Conservation (phyloP, 2,888 invertebrate species). For the Xestia sexstrigata region DNA sequence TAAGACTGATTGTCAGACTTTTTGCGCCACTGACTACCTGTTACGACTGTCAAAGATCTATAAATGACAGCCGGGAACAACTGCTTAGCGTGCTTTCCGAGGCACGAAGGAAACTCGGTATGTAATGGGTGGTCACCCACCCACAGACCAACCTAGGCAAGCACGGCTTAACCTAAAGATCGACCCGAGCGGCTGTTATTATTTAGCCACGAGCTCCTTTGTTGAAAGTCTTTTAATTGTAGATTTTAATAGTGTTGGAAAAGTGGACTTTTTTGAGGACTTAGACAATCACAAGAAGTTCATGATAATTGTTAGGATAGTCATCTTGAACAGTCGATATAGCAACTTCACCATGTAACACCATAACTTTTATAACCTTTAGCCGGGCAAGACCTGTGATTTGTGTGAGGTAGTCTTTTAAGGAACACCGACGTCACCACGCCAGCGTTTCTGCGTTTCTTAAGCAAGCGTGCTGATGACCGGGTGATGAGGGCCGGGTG, state of each 20-base stretch:
- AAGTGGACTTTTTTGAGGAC: neutral
- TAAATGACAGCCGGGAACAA: too few species aligned
- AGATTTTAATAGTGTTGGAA: neutral
- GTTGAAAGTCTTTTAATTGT: neutral
- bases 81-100: too few species aligned
- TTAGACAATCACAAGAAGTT: neutral
- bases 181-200: too few species aligned
- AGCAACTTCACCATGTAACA: conserved; percentile 15
- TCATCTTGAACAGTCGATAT: neutral
- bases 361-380: conserved; percentile 13
- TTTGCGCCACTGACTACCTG: too few species aligned
- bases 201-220: too few species aligned
- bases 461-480: conserved; percentile 8
- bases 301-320: neutral
- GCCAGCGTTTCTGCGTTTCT: neutral
- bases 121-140: too few species aligned
- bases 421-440: neutral
- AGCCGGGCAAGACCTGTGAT: neutral
- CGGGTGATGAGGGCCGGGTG: conserved; percentile 3
- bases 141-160: too few species aligned
- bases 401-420: neutral
- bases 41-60: too few species aligned
- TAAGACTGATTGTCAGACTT: too few species aligned
- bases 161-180: too few species aligned
- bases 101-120: too few species aligned